Evolutionary conservation across 2,797 vertebrate genomes (phyloP).

Genomic region (Alcedo quadribrachys): DNA sequence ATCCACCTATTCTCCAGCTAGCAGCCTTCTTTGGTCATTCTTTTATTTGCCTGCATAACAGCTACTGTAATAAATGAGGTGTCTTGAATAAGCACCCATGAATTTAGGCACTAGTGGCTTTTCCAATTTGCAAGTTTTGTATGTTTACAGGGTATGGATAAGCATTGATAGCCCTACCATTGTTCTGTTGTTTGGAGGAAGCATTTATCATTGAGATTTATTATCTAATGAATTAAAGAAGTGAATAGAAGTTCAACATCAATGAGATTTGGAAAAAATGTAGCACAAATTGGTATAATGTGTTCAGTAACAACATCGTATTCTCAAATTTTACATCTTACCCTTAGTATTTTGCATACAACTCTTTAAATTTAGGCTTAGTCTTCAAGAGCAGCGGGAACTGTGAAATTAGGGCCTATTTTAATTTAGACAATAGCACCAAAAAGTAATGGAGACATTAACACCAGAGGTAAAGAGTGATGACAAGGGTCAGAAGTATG

Average conservation of each 20-base stretch:
- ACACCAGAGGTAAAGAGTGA: background rate
- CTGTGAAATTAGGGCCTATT: background rate
- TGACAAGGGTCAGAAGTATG: background rate
- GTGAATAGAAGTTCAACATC: background rate
- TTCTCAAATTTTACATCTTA: background rate
- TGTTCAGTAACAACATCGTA: background rate
- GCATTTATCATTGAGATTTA: conserved; percentile 30
- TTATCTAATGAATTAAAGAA: background rate
- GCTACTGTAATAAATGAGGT: conserved; percentile 28
- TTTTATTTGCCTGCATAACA: conserved; percentile 34
- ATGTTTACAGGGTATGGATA: background rate
- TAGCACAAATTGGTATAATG: background rate
- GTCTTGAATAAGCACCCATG: conserved; percentile 1
- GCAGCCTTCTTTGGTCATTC: conserved; percentile 6
- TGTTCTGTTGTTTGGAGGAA: conserved; percentile 18
- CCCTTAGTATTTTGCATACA: background rate
- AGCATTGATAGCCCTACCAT: conserved; percentile 27
- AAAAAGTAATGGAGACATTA: background rate
- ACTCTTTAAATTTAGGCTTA: background rate
- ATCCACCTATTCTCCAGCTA: conserved; percentile 35
- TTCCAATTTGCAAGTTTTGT: conserved; percentile 1
- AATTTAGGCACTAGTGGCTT: background rate
- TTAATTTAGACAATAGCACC: background rate
- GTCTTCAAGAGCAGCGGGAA: background rate
- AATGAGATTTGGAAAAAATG: background rate